Percentiles rank a stretch among this genome's conserved stretches.
Conservation (phyloP, 2,888 invertebrate species). For the Lasioglossum leucozonium region DNA sequence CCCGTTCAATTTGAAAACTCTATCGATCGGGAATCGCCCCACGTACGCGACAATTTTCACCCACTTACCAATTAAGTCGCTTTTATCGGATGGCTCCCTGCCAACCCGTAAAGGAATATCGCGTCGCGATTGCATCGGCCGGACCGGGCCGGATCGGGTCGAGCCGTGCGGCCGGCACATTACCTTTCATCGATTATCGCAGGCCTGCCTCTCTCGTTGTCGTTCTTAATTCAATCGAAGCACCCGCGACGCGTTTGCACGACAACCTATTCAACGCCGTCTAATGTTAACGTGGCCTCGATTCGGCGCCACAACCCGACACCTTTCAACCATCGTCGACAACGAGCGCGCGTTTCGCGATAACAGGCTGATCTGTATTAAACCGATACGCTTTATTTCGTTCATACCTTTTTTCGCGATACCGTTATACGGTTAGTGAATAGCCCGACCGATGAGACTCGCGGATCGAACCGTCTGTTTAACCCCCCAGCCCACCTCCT, state of each 20-base stretch:
- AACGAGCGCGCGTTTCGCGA: neutral
- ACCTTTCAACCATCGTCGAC: slow-evolving; percentile 12
- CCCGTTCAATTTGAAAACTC: slow-evolving; percentile 64
- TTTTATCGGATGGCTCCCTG: slow-evolving; percentile 62
- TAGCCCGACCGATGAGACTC: neutral
- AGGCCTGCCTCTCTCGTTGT: slow-evolving; percentile 12
- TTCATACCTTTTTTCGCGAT: neutral
- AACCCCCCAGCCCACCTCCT: neutral
- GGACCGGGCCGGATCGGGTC: no score
- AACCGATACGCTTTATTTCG: slow-evolving; percentile 1
- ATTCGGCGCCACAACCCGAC: neutral
- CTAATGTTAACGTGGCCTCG: slow-evolving; percentile 37
- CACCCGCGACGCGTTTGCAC: slow-evolving; percentile 15
- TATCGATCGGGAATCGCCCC: slow-evolving; percentile 49
- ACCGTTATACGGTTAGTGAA: neutral
- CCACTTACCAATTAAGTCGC: slow-evolving; percentile 68
- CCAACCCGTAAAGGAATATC: slow-evolving; percentile 44
- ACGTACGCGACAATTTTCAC: slow-evolving; percentile 62
- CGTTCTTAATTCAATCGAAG: slow-evolving; percentile 45
- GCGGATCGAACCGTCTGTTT: neutral
- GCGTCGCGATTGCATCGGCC: slow-evolving; percentile 46
- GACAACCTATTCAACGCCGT: slow-evolving; percentile 25
- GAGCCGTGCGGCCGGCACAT: neutral
- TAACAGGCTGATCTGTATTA: neutral
- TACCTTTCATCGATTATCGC: slow-evolving; percentile 49